Base-by-base conservation (phyloP, 2,113 vertebrate species). In the Alouatta palliata region DNA sequence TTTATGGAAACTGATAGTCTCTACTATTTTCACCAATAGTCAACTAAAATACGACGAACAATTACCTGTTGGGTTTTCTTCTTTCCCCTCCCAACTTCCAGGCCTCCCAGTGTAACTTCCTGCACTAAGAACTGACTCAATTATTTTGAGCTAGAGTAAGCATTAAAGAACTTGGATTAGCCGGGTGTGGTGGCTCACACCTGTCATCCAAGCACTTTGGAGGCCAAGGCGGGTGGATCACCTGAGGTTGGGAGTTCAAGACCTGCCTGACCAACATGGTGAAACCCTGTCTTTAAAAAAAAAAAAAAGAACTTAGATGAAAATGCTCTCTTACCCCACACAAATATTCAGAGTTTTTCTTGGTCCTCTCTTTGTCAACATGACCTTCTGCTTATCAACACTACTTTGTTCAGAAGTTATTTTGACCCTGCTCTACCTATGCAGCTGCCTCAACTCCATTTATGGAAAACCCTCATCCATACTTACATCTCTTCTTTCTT, bases 401-500 rank as follows among this genome's bases (percentile, higher is more conserved):
- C 56, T 56, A 68, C 32, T 90, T 20, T 86, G 40, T 56, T 73
- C 68, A 35, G 40, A 90, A 77, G 17, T 89, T 90, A 94, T 80
- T 94, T n/a, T 82, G 21, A 96, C 79, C 19, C 77, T 96, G 80
- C 6, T 45, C 76, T 97, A 35, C 19, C 2, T 77, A 81, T 23
- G 47, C 21, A 91, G 54, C 97, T 96, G 91, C 79, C 91, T 97
- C 82, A 88, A 79, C 82, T 92, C 70, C 71, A 84, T 84, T 77
- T 95, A 90, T 17, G 27, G 85, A 96, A 95, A 97, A 79, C 64
- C 82, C 35, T 97, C 82, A 83, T 90, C 95, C 96, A 96, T 95
- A 97, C 97, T 97, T 97, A 84, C 89, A 95, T 95, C 95, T 96
- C 95, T 96, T 97, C 97, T 79, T 95, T 87, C 93, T 95, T 93